Evolutionary conservation across 2,888 invertebrate species (phyloP), one percentile per base, ranked within the genome.

Genomic region (Drosophila prostipennis): DNA sequence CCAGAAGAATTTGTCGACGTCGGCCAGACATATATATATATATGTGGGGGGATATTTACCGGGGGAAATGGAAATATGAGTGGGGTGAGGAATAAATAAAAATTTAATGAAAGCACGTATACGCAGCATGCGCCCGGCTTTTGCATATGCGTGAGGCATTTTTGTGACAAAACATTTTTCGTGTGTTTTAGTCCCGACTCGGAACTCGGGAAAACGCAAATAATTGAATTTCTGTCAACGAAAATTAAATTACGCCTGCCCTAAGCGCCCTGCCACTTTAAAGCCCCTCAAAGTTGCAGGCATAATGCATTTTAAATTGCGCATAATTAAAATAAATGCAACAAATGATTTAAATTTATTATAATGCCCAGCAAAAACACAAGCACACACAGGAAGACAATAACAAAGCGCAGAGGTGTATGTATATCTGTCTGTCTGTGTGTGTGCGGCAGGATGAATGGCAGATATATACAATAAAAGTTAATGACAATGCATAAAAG

Each of bases 341-440:
- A 82, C 85, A 83, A 85, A 83, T 83, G 85, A 83, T 83, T 83
- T 85, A 85, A 85, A 83, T 85, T 85, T 83, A 83, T 85, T 83
- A 83, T 84, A 83, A 80, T 77, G 77, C 68, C 68, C 73, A 71
- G 79, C 72, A 77, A 63, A 73, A 36, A 34, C 32, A 16, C 34
- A 48, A 48, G 16, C 39, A 14, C 19, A 14, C 19, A 19, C 19
- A 19, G 19, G 19, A 19, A 19, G 19, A 19, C 19, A 19, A 19
- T 19, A 19, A 19, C 19, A 19, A 19, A 19, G 19, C 19, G 19
- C 6, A 8, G 8, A 37, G 42, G 51, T 39, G 14, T 23, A 29
- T 11, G 45, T 37, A 8, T 6, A 16, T n/a, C 4, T 23, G 16
- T 26, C 10, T n/a, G 48, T n/a, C 45, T 16, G 11, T 13, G 39